A percentile compares a stretch with the other conserved stretches of the same genome.
These are phyloP conservation scores for Luehdorfia chinensis DNA, from an alignment of 1,140 invertebrate species.

Conservation along the genomic window DNA sequence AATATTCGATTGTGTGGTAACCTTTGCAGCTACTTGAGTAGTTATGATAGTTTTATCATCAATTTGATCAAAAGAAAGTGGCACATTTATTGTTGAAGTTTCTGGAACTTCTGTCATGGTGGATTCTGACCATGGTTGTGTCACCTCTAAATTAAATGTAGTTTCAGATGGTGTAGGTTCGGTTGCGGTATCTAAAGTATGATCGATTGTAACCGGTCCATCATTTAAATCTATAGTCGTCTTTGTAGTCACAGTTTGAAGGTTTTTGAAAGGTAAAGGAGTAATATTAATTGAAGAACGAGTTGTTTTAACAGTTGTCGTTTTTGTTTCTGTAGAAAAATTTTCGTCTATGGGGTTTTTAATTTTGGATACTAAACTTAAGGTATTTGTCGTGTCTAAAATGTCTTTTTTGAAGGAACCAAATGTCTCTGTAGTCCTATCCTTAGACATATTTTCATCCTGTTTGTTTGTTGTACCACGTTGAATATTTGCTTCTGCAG, in stretches of 20 bases:
- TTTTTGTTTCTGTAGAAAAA: no score
- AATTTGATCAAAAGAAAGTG: neutral
- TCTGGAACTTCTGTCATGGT: neutral
- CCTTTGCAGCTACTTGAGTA: neutral
- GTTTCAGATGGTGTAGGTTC: neutral
- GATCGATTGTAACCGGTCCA: neutral
- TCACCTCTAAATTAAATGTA: neutral
- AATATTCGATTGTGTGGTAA: neutral
- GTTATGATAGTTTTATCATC: neutral
- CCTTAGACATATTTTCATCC: no score
- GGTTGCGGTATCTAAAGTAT: neutral
- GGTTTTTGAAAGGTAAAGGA: no score
- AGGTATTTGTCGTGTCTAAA: no score
- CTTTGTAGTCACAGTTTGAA: neutral
- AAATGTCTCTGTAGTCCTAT: no score
- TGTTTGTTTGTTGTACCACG: no score
- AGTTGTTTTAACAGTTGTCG: no score
- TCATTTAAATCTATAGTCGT: neutral
- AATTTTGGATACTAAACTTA: no score
- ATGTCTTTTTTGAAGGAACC: no score
- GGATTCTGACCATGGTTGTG: neutral
- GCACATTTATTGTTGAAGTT: neutral
- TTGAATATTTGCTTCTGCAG: no score
- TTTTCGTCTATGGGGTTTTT: no score
- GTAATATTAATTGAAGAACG: no score